Evolutionary conservation across 53 echinoderm and acorn worm species (phyloP), one percentile per base, ranked within the genome.

Genomic region (Crossaster papposus): DNA sequence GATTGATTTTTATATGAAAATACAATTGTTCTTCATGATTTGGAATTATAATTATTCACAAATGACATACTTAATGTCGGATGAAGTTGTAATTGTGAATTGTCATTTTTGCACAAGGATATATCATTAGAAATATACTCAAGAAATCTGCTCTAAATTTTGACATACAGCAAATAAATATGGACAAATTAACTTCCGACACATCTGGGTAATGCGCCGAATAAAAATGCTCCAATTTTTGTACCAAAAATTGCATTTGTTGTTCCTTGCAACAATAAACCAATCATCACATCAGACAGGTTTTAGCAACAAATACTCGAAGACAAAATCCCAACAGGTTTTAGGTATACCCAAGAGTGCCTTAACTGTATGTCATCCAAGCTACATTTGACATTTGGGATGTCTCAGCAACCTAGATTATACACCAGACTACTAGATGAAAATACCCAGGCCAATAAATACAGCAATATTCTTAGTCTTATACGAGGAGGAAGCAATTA

Each of bases 61-160:
- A 1, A 3, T 22, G 62, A 58, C 28, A 33, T 81, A 11, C 62
- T 2, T 33, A 33, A 15, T 53, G 14, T 32, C 32, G 2, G 23
- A 81, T 31, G 18, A 1, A 18, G 58, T 28, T 14, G 15, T 31
- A 55, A 29, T 55, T 9, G 17, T 20, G 63, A 81, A 12, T 83
- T 65, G 30, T 83, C 68, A 83, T 32, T 33, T n/a, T 83, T 83
- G 64, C 64, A 83, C 65, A 83, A 36, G 36, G 14, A 10, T 28
- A 11, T 58, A 58, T 11, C 2, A 18, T 58, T 58, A 14, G 12
- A 18, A 17, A 58, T 2, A 58, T 20, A 58, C 58, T 2, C 58
- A 58, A 18, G 22, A 58, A 58, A 58, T 3, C 17, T 58, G 1
- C 58, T 58, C 58, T 58, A 20, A 58, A 58, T 58, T 15, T 20